Conservation (phyloP, 2,888 invertebrate genomes). For the Suillia variegata region DNA sequence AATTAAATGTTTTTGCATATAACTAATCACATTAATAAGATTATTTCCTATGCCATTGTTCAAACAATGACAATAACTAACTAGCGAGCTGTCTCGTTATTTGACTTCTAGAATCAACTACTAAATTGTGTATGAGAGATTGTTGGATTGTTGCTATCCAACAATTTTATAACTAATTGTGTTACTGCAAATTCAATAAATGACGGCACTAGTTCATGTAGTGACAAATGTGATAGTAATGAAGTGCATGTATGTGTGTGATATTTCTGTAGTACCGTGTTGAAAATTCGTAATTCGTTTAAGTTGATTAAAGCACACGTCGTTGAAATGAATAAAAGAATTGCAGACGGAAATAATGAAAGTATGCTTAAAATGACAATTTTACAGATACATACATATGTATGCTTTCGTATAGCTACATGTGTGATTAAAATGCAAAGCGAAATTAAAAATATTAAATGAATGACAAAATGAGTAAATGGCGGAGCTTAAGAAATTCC, state of each 20-base stretch:
- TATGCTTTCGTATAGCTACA: background rate
- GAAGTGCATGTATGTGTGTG: background rate
- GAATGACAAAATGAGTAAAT: conserved; percentile 21
- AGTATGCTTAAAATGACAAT: background rate
- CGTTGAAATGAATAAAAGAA: background rate
- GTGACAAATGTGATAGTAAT: too few relatives aligned
- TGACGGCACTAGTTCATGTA: too few relatives aligned
- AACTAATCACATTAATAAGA: too few relatives aligned
- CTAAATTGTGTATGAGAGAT: too few relatives aligned
- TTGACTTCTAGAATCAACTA: too few relatives aligned
- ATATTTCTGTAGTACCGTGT: conserved; percentile 11
- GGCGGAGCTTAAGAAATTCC: conserved; percentile 16
- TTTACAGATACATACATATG: background rate
- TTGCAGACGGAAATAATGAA: background rate
- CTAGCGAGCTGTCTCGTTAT: too few relatives aligned
- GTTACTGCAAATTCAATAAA: too few relatives aligned
- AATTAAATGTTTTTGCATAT: too few relatives aligned
- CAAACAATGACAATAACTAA: too few relatives aligned
- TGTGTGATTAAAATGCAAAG: conserved; percentile 8
- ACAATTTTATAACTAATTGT: too few relatives aligned
- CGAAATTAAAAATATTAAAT: conserved; percentile 19
- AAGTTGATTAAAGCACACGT: conserved; percentile 13
- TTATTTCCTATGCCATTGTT: too few relatives aligned
- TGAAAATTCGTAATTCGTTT: conserved; percentile 23
- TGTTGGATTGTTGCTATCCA: too few relatives aligned